These are phyloP conservation scores for Heteromormyrus szaboi DNA, from an alignment of 2,797 vertebrate species.

Conservation along the genomic window DNA sequence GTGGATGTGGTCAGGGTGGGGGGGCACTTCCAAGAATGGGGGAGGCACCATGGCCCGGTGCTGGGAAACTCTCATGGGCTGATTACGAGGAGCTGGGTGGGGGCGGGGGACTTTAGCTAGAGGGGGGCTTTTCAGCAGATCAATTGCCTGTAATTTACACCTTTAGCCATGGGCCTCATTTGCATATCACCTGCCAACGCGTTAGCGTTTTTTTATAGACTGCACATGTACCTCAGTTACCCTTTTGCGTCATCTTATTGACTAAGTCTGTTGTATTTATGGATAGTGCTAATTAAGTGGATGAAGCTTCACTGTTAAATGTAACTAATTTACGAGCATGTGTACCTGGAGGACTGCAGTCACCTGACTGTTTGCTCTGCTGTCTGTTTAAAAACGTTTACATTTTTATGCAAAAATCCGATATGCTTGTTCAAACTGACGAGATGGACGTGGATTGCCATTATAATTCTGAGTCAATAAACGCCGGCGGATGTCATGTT, in stretches of 20 bases:
- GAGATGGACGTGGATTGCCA: neutral
- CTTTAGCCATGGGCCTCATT: neutral
- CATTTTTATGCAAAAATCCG: constrained; percentile 2
- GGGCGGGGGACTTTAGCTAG: neutral
- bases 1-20: neutral
- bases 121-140: neutral
- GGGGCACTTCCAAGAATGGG: neutral
- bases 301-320: neutral
- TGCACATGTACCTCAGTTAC: neutral
- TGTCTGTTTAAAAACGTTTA: neutral
- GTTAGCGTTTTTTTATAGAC: neutral
- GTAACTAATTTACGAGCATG: neutral
- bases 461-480: neutral
- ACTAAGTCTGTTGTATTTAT: neutral
- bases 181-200: neutral
- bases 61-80: neutral
- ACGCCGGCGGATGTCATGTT: neutral
- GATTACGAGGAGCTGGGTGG: neutral
- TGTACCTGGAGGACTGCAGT: neutral
- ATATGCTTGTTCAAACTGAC: neutral
- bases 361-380: neutral
- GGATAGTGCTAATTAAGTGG: neutral
- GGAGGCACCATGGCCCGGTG: neutral
- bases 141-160: neutral
- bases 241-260: neutral